Evolutionary conservation across 2,113 vertebrate species (phyloP), one percentile per base, ranked within the genome.

Genomic region (Brienomyrus longianalis): DNA sequence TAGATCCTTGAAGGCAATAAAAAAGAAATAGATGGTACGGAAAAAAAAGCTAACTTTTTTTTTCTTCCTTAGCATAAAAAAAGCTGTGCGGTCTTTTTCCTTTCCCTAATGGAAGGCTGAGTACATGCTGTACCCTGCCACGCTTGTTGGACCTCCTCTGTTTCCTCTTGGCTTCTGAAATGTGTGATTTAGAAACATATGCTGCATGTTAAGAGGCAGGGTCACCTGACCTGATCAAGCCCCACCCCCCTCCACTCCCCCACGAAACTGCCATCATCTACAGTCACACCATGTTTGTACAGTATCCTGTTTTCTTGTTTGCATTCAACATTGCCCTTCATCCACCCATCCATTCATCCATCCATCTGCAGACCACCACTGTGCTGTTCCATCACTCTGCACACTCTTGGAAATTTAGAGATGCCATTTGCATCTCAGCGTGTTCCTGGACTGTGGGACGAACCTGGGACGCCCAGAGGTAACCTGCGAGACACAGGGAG

Each of bases 1-100:
- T 31, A 45, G 88, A 89, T 89, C 88, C 88, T 54, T 89, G 88
- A 89, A 89, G 31, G 66, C 50, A 89, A 54, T 45, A 56, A 15
- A 89, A 84, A 56, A 56, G 17, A 89, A 89, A 83, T 21, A 39
- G 50, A 45, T 17, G 23, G 9, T 23, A 31, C 31, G 51, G 35
- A 52, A 52, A 52, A 50, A 88, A 83, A 43, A 43, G 56, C 23
- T 17, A 11, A 88, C 35, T 80, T 54, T 86, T 85, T 50, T 86
- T 89, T 88, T 87, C 86, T 27, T 31, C 62, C 43, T 74, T 88
- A 8, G 48, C 59, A 56, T 66, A 23, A 62, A 45, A 45, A 88
- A 56, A 35, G 35, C 39, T 27, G 27, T 83, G 74, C 13, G 2
- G 17, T 7, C 3, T 80, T 56, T 83, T 54, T 9, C n/a, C 3